Evolutionary conservation across 1,140 invertebrate genomes (phyloP), one percentile per base, ranked within the genome.

Genomic region (Acromyrmex charruanus): DNA sequence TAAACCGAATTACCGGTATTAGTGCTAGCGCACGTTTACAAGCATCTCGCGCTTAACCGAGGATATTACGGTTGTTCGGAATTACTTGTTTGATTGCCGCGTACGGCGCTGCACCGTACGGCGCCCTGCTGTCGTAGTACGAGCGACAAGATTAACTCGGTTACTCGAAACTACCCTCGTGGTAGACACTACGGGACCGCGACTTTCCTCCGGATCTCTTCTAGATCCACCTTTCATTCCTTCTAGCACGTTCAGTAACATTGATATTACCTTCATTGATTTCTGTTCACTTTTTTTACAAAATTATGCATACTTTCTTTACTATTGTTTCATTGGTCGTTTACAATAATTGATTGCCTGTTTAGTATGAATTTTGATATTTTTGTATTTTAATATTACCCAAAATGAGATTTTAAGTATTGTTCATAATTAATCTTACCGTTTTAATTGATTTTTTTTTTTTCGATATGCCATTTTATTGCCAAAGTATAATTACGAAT

Each of bases 1-100:
- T 88, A 86, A 89, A 89, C 88, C 81, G 88, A 91, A 91, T 91
- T 91, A 91, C 88, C 85, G 77, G 89, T 88, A 91, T 88, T 91
- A 90, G 87, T 86, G 86, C 86, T 66, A 21, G 59, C 77, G 87
- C 80, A 87, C 90, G 89, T 90, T 91, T 89, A 88, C 89, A 91
- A 89, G 89, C 89, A 86, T 87, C 88, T 86, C 86, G 86, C 84
- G 80, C 88, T 89, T 90, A 89, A 61, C 88, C 85, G 63, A 63
- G 88, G 88, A 89, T 91, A 86, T 89, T 91, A 90, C 81, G 89
- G 86, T 90, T 89, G 85, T 86, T 86, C 89, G 82, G 85, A 90
- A 91, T 91, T 91, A 90, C 87, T 90, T 88, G 89, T 91, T 91
- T 90, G 89, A 91, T 91, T 89, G 75, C 88, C 82, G 21, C 59